Conservation (phyloP, 2,113 vertebrate genomes). For the Thalassarche chlororhynchos region DNA sequence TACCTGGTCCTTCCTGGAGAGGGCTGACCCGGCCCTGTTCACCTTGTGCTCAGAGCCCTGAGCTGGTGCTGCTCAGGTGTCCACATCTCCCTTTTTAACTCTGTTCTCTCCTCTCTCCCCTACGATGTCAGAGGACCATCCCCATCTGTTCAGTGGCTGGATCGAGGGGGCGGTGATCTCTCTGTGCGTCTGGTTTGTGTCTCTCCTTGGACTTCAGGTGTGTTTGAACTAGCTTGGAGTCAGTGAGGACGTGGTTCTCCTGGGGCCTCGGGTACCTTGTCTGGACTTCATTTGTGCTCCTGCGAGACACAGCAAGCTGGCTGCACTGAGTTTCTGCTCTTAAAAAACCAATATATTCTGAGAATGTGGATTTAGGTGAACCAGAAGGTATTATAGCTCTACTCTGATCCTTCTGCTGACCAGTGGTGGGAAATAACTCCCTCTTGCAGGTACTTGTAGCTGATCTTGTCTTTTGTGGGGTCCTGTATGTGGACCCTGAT, state of each 20-base stretch:
- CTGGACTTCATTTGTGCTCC: neutral
- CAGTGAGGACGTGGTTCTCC: neutral
- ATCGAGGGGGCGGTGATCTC: neutral
- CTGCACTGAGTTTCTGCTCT: neutral
- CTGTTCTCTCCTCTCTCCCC: neutral
- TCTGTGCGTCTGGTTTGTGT: accelerated
- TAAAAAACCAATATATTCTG: neutral
- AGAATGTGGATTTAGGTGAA: neutral
- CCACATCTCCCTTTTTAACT: neutral
- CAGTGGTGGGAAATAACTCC: neutral
- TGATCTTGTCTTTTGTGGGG: neutral
- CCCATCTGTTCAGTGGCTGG: neutral
- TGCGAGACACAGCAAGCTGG: neutral
- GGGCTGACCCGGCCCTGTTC: neutral
- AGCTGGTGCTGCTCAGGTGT: neutral
- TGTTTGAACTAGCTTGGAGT: neutral
- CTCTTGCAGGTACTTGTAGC: neutral
- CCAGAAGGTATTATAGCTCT: neutral
- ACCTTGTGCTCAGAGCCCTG: neutral
- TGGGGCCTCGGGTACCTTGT: neutral
- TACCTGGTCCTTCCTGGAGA: neutral
- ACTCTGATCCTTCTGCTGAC: neutral
- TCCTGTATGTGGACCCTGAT: neutral
- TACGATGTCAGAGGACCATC: accelerated
- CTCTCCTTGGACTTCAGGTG: neutral